Conservation (phyloP, 2,888 invertebrate genomes). For the Cyclophora punctaria region DNA sequence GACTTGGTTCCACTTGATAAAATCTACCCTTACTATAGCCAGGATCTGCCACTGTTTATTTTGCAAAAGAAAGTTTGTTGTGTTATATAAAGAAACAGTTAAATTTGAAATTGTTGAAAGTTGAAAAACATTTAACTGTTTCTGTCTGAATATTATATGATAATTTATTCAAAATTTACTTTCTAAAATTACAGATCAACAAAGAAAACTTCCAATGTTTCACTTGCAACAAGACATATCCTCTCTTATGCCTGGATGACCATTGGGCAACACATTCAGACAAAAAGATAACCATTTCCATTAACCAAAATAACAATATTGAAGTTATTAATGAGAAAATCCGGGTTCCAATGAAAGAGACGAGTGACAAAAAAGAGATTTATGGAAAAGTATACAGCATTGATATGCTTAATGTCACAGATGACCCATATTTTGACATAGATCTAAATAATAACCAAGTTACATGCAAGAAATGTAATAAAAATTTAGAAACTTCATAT, state of each 20-base stretch:
- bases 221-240: conserved; percentile 31
- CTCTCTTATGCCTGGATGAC: conserved; percentile 9
- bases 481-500: conserved; percentile 19
- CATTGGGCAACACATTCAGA: conserved; percentile 22
- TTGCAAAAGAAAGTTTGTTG: too few relatives aligned
- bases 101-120: too few relatives aligned
- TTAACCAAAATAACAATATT: too few relatives aligned
- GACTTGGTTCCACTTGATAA: too few relatives aligned
- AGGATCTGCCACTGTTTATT: too few relatives aligned
- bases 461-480: conserved; percentile 34
- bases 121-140: too few relatives aligned
- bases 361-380: conserved; percentile 1
- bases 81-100: too few relatives aligned
- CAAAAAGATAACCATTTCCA: too few relatives aligned
- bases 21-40: too few relatives aligned
- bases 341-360: neutral
- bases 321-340: too few relatives aligned
- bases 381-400: conserved; percentile 14
- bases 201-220: conserved; percentile 38
- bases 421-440: conserved; percentile 28
- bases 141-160: too few relatives aligned
- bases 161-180: too few relatives aligned
- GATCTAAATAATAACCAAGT: conserved; percentile 24
- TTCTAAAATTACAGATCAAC: conserved; percentile 31
- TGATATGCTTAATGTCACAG: conserved; percentile 17